Conservation (phyloP, 2,888 invertebrate species). For the Steinernema scapterisci region DNA sequence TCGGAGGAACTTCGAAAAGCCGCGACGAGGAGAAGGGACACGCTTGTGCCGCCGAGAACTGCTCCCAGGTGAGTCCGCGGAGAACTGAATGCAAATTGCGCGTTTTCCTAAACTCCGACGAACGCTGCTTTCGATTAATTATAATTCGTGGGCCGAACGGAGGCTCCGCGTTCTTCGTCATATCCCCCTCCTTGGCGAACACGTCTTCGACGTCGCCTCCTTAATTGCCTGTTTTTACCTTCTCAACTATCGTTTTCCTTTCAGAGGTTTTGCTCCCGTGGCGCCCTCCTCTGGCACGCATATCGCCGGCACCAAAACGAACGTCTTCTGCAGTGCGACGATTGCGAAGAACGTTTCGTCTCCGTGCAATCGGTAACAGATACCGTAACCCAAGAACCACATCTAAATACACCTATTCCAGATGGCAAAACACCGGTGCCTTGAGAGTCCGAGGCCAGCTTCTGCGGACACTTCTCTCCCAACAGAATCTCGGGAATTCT, state of each 20-base stretch:
- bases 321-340: constrained; percentile 30
- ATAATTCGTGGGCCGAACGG: constrained; percentile 1
- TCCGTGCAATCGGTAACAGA: neutral
- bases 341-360: constrained; percentile 29
- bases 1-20: constrained; percentile 12
- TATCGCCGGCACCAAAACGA: constrained; percentile 19
- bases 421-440: constrained; percentile 26
- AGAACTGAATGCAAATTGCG: neutral
- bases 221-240: constrained; percentile 23
- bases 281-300: constrained; percentile 29
- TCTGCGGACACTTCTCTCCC: neutral
- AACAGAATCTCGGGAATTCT: neutral
- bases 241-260: neutral
- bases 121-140: neutral
- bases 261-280: constrained; percentile 23
- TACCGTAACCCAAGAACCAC: neutral
- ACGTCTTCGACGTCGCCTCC: neutral
- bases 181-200: too few species aligned
- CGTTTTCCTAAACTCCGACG: neutral
- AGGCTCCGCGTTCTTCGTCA: neutral
- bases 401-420: neutral
- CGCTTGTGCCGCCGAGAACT: constrained; percentile 25
- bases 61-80: constrained; percentile 15
- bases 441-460: constrained; percentile 14
- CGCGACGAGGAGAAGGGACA: constrained; percentile 16